These are phyloP conservation scores for Epiblema foenella DNA, from an alignment of 2,888 invertebrate genomes.

Conservation along the genomic window DNA sequence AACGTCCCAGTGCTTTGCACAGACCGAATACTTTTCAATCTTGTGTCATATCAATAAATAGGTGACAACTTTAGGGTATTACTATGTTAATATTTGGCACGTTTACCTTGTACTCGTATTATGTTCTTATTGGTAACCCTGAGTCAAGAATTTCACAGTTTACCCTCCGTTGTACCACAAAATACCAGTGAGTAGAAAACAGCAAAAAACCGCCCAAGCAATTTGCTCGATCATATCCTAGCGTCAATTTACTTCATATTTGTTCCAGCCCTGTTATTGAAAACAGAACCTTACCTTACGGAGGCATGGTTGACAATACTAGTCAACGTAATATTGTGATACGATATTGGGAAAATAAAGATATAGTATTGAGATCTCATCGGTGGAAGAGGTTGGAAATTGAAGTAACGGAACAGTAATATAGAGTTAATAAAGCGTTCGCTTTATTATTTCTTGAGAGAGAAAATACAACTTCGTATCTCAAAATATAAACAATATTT, in stretches of 20 bases:
- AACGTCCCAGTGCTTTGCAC: no score
- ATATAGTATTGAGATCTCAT: conserved; percentile 63
- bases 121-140: conserved; percentile 16
- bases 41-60: no score
- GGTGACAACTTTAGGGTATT: no score
- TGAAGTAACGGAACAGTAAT: conserved; percentile 69
- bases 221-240: conserved; percentile 65
- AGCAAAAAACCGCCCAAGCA: conserved; percentile 54
- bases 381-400: conserved; percentile 60
- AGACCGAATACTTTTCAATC: no score
- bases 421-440: conserved; percentile 33
- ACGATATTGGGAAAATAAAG: conserved; percentile 4
- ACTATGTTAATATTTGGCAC: no score
- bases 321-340: neutral
- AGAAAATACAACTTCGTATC: conserved; percentile 5
- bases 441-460: conserved; percentile 25
- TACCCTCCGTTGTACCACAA: conserved; percentile 40
- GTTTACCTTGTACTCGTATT: no score
- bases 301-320: neutral
- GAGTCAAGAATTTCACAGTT: conserved; percentile 31
- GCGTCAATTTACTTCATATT: conserved; percentile 13
- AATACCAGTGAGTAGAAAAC: conserved; percentile 49
- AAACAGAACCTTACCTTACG: neutral
- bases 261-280: neutral
- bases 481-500: neutral